A percentile compares a stretch with the other conserved stretches of the same genome.
Conservation (phyloP, 2,888 invertebrate genomes). For the Acronicta alni region DNA sequence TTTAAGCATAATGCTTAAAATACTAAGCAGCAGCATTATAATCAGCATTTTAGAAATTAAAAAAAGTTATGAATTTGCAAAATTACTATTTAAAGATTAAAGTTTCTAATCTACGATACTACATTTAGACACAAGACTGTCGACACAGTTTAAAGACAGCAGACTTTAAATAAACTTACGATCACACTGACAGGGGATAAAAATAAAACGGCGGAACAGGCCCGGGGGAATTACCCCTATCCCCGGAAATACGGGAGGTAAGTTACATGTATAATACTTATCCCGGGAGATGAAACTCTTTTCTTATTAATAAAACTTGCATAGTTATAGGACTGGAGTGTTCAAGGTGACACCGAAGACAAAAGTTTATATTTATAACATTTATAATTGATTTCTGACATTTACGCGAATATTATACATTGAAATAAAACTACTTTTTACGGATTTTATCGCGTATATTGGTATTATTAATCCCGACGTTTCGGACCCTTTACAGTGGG, state of each 20-base stretch:
- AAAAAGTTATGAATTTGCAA: too few species aligned
- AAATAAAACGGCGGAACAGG: constrained; percentile 35
- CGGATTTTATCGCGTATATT: too few species aligned
- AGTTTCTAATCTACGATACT: too few species aligned
- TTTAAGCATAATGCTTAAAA: too few species aligned
- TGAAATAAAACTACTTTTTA: too few species aligned
- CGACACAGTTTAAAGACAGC: constrained; percentile 2
- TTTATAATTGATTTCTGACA: too few species aligned
- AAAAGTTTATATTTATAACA: not conserved
- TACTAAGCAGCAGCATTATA: too few species aligned
- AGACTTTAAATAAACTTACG: constrained; percentile 30
- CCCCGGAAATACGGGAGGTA: constrained; percentile 36
- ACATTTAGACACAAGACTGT: not conserved
- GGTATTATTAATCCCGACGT: too few species aligned
- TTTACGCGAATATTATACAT: too few species aligned
- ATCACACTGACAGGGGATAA: constrained; percentile 24
- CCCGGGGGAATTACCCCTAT: constrained; percentile 35
- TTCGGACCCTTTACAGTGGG: too few species aligned
- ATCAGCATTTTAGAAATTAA: too few species aligned
- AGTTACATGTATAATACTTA: constrained; percentile 36
- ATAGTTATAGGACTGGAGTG: constrained; percentile 7
- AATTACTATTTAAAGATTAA: too few species aligned
- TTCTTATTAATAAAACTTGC: constrained; percentile 46
- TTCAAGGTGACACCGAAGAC: constrained; percentile 8
- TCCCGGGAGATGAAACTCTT: constrained; percentile 28